A percentile compares a stretch with the other conserved stretches of the same genome.
These are phyloP conservation scores for Caretta caretta DNA, from an alignment of 2,113 vertebrate genomes.

Conservation along the genomic window DNA sequence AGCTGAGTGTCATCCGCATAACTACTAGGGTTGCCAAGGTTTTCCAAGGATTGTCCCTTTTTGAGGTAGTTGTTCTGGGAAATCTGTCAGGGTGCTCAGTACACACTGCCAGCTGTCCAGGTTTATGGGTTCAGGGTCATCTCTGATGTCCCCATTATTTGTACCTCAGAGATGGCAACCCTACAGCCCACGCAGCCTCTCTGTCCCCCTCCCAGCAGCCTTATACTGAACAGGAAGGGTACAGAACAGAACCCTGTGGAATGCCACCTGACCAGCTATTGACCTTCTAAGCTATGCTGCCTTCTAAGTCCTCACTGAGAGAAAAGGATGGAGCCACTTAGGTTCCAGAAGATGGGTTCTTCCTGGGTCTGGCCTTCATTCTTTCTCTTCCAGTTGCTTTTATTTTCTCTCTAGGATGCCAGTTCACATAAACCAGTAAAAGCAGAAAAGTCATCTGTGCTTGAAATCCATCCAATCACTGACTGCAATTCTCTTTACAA, in stretches of 20 bases:
- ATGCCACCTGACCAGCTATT: not conserved
- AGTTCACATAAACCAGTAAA: not conserved
- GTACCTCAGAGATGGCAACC: not conserved
- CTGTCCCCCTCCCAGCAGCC: not conserved
- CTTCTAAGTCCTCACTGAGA: not conserved
- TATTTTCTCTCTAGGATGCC: not conserved
- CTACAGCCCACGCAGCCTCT: not conserved
- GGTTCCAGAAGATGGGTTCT: not conserved
- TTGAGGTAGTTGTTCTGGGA: not conserved
- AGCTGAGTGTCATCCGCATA: not conserved
- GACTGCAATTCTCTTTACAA: not conserved
- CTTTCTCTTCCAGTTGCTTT: not conserved
- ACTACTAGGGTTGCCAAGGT: not conserved
- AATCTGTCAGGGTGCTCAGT: not conserved
- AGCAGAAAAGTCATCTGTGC: not conserved
- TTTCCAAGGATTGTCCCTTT: not conserved
- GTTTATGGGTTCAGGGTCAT: not conserved
- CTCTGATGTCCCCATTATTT: not conserved
- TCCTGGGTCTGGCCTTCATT: not conserved
- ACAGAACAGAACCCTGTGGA: not conserved
- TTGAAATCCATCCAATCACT: not conserved
- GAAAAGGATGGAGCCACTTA: not conserved
- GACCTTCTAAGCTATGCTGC: not conserved
- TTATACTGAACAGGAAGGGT: not conserved
- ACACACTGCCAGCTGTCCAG: not conserved